Evolutionary conservation across 1,140 invertebrate species (phyloP), one percentile per base, ranked within the genome.

Genomic region (Pogonognathellus flavescens): DNA sequence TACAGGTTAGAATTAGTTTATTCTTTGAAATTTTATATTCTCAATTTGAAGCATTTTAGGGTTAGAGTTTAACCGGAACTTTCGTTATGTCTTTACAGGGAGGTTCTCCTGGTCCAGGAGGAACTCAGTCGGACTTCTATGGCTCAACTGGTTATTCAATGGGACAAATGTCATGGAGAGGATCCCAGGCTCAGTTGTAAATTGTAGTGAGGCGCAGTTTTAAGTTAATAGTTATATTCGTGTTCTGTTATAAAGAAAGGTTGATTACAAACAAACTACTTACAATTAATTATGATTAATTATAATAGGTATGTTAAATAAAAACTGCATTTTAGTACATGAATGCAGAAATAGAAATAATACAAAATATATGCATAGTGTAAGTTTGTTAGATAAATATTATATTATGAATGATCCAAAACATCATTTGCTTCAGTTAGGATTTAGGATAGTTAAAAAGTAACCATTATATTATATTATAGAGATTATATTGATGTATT

Each of bases 61-160:
- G n/a, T n/a, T n/a, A n/a, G n/a, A n/a, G n/a, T 57, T 82, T 57
- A 80, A 83, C 87, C 86, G 66, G 6, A 20, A 20, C 41, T 1
- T 53, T 82, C 41, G n/a, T 53, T 82, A 88, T 89, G 59, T 2
- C 18, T 20, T 41, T n/a, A 16, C 88, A 92, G 91, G 92, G 92
- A 82, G 91, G 91, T 82, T 92, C 91, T 9, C 92, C 91, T 11
- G 88, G 88, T 41, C 87, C 87, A 84, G 89, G 90, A 84, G 89
- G 90, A n/a, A 86, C 88, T 13, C 88, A 89, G 83, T 91, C 91
- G 25, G 92, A 92, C 72, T 90, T 92, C 84, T 92, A 92, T 88
- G 92, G 92, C 31, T 92, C 91, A 86, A 91, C 92, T 18, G 91
- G 91, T 10, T 92, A 92, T 88, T 91, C 91, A 25, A 92, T 91